Percentiles rank a stretch among this genome's conserved stretches.
Evolutionary conservation across 2,888 invertebrate genomes (phyloP).

Genomic region (Amphimallon solstitiale): DNA sequence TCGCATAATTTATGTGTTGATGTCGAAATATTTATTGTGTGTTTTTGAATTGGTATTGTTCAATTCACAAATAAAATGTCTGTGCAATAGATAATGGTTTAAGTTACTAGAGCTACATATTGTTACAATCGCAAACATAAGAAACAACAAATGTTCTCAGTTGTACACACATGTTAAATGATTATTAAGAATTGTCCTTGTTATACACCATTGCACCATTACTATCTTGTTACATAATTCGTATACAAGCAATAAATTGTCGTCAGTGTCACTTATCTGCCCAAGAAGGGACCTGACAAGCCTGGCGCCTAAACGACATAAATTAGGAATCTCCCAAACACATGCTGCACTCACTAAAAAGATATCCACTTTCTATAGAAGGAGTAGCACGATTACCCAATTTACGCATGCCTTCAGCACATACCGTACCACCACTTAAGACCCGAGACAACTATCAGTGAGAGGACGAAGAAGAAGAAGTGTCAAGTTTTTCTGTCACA

Average conservation of each 20-base stretch:
- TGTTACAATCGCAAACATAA: not conserved
- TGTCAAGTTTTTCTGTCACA: conserved; percentile 15
- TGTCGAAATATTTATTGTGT: too few relatives aligned
- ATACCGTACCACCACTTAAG: conserved; percentile 22
- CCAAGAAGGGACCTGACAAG: conserved; percentile 24
- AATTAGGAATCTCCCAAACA: conserved; percentile 38
- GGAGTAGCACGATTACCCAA: conserved; percentile 22
- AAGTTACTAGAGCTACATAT: too few relatives aligned
- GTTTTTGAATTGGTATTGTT: too few relatives aligned
- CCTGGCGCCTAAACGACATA: conserved; percentile 40
- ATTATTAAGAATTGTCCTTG: conserved; percentile 17
- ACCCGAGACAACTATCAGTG: too few relatives aligned
- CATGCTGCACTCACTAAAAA: conserved; percentile 32
- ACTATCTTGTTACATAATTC: conserved; percentile 32
- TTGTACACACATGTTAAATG: conserved; percentile 25
- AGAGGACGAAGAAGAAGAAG: too few relatives aligned
- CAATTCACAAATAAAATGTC: too few relatives aligned
- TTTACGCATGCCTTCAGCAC: conserved; percentile 8
- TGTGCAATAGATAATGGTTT: too few relatives aligned
- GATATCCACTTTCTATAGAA: conserved; percentile 37
- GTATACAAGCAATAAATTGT: conserved; percentile 31
- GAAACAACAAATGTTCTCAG: not conserved
- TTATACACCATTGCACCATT: conserved; percentile 9
- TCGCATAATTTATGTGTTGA: too few relatives aligned
- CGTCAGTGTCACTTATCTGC: conserved; percentile 30